Conservation (phyloP, 2,797 vertebrate species). For the Arctocebus calabarensis region DNA sequence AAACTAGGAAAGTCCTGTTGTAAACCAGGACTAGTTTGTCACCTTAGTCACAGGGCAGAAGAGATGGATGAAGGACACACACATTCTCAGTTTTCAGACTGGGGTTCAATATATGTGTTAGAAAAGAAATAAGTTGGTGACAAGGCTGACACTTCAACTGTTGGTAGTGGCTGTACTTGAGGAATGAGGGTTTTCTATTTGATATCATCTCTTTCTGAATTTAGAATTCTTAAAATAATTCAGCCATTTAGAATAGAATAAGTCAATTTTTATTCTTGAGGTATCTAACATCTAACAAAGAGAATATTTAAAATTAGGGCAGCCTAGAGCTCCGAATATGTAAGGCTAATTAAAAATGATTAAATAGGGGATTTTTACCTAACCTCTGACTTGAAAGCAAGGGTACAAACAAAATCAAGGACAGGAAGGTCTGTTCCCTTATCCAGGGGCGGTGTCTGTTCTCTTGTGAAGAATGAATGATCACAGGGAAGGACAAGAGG, state of each 20-base stretch:
- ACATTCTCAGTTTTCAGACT: neutral
- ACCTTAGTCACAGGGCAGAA: neutral
- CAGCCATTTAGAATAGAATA: neutral
- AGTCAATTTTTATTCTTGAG: neutral
- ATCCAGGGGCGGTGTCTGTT: neutral
- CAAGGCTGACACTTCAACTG: fast-evolving
- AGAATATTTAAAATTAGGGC: slow-evolving; percentile 38
- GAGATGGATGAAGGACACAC: neutral
- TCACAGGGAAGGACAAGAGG: slow-evolving; percentile 25
- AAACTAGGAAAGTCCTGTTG: slow-evolving; percentile 46
- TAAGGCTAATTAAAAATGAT: neutral
- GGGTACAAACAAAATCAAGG: slow-evolving; percentile 1
- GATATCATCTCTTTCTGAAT: neutral
- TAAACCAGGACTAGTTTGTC: slow-evolving; percentile 15
- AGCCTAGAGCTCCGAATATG: neutral
- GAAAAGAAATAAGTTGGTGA: neutral
- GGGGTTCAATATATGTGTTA: neutral
- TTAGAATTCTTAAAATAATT: slow-evolving; percentile 32
- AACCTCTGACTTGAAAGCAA: slow-evolving; percentile 49
- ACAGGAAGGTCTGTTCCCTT: neutral
- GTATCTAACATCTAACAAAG: slow-evolving; percentile 20
- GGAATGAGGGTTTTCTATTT: neutral
- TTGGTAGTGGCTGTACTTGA: neutral
- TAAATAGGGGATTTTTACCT: neutral
- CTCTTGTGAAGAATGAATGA: neutral